Percentiles rank a stretch among this genome's conserved stretches.
Evolutionary conservation across 2,113 vertebrate species (phyloP).

Genomic region (Urocolius indicus): DNA sequence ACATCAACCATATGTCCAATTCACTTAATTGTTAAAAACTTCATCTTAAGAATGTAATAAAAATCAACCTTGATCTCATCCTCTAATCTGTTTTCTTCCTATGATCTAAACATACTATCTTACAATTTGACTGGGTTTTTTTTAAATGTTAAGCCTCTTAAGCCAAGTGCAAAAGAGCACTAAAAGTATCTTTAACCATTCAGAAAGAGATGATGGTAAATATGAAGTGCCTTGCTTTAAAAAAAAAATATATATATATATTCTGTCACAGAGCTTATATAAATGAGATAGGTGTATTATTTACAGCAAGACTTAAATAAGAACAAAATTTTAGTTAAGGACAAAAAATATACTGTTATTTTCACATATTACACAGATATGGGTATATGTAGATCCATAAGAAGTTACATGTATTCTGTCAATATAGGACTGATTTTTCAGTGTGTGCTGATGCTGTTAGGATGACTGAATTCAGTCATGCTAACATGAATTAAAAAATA

Average conservation of each 20-base stretch:
- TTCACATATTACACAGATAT: not conserved
- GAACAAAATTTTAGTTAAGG: not conserved
- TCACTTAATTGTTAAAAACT: not conserved
- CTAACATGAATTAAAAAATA: not conserved
- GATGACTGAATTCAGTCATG: not conserved
- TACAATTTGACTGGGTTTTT: not conserved
- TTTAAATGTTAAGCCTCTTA: not conserved
- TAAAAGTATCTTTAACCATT: not conserved
- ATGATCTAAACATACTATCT: not conserved
- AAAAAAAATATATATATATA: no score
- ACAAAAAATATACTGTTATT: not conserved
- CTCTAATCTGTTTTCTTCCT: not conserved
- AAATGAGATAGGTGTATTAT: not conserved
- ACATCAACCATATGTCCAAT: not conserved
- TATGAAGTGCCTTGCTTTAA: not conserved
- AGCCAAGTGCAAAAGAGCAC: not conserved
- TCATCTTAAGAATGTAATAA: not conserved
- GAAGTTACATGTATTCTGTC: rapidly evolving
- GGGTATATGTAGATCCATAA: not conserved
- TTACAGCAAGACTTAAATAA: not conserved
- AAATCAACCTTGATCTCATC: not conserved
- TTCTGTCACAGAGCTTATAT: not conserved
- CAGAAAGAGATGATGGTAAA: not conserved
- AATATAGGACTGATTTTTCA: not conserved
- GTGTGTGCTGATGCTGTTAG: not conserved